Evolutionary conservation across 2,888 invertebrate genomes (phyloP), one percentile per base, ranked within the genome.

Genomic region (Dasysyrphus albostriatus): DNA sequence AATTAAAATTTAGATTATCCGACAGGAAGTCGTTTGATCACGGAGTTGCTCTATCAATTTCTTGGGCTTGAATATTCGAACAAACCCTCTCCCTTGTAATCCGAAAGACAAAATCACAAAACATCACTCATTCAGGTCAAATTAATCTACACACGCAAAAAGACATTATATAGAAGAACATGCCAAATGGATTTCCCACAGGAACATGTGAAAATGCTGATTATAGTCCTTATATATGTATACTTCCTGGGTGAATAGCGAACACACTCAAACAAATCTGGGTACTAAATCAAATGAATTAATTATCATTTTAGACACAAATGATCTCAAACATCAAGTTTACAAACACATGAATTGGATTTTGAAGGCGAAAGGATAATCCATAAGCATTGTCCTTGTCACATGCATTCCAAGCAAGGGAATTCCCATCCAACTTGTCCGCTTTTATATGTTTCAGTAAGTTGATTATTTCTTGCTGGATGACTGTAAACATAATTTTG

Each of bases 1-100:
- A 92, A 92, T 92, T 92, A 91, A 92, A 92, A 91, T 91, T 91
- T 90, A 89, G 91, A 91, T 92, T 92, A 92, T 92, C 92, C 91
- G 91, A 91, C 90, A 91, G 90, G 89, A 89, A 91, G 91, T 90
- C 91, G 89, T 89, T 90, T 89, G 89, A 91, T 91, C 92, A 92
- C 92, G 92, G 91, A 92, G 89, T 89, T 89, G 89, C n/a, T 74
- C 69, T 59, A 37, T 69, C 79, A 79, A 61, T 69, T 82, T 42
- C 73, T 49, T 39, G n/a, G 73, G 73, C 56, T 63, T 59, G 49
- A 49, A 56, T 58, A 67, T 65, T 65, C 2, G 7, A n/a, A 29
- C 29, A 69, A 61, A 61, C 73, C 61, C 39, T 42, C n/a, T 14
- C 69, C 51, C 32, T 37, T 65, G 37, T 80, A 79, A 79, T 58